These are phyloP conservation scores for Pica pica DNA, from an alignment of 2,113 vertebrate genomes.

Conservation along the genomic window DNA sequence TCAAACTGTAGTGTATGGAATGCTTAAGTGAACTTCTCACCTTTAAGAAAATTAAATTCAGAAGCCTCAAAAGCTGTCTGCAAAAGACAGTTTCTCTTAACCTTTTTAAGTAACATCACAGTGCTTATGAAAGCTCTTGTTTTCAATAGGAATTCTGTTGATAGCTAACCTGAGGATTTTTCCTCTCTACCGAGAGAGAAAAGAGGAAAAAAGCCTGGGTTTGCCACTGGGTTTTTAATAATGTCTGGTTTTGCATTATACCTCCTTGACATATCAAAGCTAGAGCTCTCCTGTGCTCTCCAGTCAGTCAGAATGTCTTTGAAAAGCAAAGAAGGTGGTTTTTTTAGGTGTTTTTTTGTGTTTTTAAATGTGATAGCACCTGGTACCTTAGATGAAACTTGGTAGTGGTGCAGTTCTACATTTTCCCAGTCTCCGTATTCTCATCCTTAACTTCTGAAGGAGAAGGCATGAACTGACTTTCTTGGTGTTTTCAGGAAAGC, in stretches of 20 bases:
- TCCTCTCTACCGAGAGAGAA: neutral
- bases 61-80: neutral
- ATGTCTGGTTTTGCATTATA: neutral
- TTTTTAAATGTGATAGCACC: neutral
- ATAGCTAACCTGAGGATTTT: neutral
- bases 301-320: neutral
- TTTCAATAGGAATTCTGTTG: neutral
- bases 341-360: fast-evolving
- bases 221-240: neutral
- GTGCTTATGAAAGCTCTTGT: neutral
- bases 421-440: neutral
- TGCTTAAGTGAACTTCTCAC: neutral
- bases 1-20: neutral
- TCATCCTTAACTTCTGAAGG: neutral
- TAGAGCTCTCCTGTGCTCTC: neutral
- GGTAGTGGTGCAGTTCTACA: neutral
- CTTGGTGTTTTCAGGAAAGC: neutral
- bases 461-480: neutral
- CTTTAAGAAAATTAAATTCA: neutral
- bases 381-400: neutral
- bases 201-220: neutral
- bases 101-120: neutral
- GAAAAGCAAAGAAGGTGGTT: neutral
- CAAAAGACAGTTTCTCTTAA: neutral
- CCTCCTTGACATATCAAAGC: neutral